Evolutionary conservation across 2,797 vertebrate genomes (phyloP), one percentile per base, ranked within the genome.

Genomic region (Macroramphosus scolopax): DNA sequence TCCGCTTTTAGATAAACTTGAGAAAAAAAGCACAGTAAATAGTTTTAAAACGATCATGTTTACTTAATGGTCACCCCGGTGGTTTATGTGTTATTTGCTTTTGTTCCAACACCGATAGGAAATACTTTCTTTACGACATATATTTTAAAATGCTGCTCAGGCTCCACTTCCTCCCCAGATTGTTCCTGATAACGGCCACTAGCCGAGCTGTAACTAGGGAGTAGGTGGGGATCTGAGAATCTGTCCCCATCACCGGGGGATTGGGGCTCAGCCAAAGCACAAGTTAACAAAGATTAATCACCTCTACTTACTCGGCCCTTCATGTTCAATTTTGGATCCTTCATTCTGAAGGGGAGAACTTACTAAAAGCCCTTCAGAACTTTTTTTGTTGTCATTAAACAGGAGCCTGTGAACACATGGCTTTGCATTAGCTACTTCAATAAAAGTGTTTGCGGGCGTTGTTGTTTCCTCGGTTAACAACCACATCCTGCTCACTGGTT

Each of bases 401-500:
- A n/a, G n/a, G n/a, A n/a, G n/a, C n/a, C n/a, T n/a, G n/a, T n/a
- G n/a, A n/a, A n/a, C n/a, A n/a, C n/a, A n/a, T n/a, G n/a, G n/a
- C n/a, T n/a, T n/a, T n/a, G n/a, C n/a, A n/a, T n/a, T n/a, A n/a
- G n/a, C n/a, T n/a, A n/a, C n/a, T n/a, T n/a, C n/a, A n/a, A n/a
- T n/a, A n/a, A n/a, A n/a, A n/a, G n/a, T n/a, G n/a, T n/a, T n/a
- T n/a, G n/a, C n/a, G n/a, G n/a, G n/a, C n/a, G n/a, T n/a, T n/a
- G n/a, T n/a, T n/a, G n/a, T n/a, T 51, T 72, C 59, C 11, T 62
- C 41, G 67, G 49, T 54, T 73, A 60, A 58, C 51, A 32, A 16
- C 20, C 6, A 28, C 57, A 11, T 49, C 10, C 35, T 24, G 0
- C 35, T 17, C 14, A 2, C 32, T 25, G 5, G n/a, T 1, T 47